Conservation (phyloP, 1,140 invertebrate species). For the Bombus turneri region DNA sequence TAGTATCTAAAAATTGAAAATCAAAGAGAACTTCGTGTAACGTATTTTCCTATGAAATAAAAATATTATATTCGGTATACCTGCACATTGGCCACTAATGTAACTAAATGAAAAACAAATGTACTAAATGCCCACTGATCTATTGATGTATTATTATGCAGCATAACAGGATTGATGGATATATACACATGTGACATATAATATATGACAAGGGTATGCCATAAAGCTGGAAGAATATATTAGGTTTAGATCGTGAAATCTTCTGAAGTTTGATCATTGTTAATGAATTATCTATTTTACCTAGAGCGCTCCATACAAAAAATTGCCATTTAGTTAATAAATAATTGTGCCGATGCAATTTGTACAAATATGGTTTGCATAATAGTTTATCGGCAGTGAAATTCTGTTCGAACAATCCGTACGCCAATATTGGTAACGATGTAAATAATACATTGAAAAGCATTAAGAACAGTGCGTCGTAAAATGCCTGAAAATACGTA, state of each 20-base stretch:
- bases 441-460: slow-evolving; percentile 90
- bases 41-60: neutral
- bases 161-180: slow-evolving; percentile 75
- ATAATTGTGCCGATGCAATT: slow-evolving; percentile 85
- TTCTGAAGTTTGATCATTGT: neutral
- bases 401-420: slow-evolving; percentile 88
- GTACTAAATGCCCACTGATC: slow-evolving; percentile 82
- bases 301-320: slow-evolving; percentile 85
- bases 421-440: slow-evolving; percentile 87
- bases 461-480: slow-evolving; percentile 88
- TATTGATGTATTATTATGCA: slow-evolving; percentile 75
- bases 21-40: neutral
- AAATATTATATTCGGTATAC: slow-evolving; percentile 71
- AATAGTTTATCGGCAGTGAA: slow-evolving; percentile 85
- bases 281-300: slow-evolving; percentile 59
- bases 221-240: slow-evolving; percentile 82
- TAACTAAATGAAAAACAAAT: slow-evolving; percentile 80
- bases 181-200: slow-evolving; percentile 81
- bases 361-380: slow-evolving; percentile 85
- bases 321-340: slow-evolving; percentile 86
- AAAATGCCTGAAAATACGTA: slow-evolving; percentile 83
- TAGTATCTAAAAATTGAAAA: slow-evolving; percentile 82
- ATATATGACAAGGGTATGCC: slow-evolving; percentile 84
- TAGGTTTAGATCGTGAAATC: neutral
- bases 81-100: slow-evolving; percentile 83